Conservation (phyloP, 2,888 invertebrate genomes). For the Periphyllus acericola region DNA sequence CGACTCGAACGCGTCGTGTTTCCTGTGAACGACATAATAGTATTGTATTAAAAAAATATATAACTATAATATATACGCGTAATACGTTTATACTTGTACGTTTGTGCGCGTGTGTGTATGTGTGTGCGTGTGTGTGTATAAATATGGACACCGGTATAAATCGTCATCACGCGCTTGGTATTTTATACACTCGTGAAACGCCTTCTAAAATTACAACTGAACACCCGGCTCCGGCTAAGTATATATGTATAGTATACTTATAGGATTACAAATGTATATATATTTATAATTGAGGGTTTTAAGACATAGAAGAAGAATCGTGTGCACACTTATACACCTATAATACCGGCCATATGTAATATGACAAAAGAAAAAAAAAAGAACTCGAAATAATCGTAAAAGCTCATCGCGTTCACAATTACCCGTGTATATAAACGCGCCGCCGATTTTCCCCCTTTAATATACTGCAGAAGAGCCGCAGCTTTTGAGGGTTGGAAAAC, state of each 20-base stretch:
- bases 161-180: background rate
- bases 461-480: slow-evolving; percentile 10
- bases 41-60: background rate
- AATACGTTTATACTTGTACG: background rate
- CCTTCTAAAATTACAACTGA: slow-evolving; percentile 12
- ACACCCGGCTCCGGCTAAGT: slow-evolving; percentile 12
- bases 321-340: background rate
- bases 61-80: background rate
- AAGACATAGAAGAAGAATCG: background rate
- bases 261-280: background rate
- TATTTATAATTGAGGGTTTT: background rate
- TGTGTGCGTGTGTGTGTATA: background rate
- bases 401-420: slow-evolving; percentile 16
- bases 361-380: background rate
- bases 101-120: background rate
- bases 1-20: slow-evolving; percentile 17
- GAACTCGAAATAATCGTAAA: slow-evolving; percentile 15
- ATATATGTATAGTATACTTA: background rate
- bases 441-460: slow-evolving; percentile 46
- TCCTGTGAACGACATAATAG: slow-evolving; percentile 3
- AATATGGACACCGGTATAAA: background rate
- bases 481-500: slow-evolving; percentile 54
- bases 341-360: background rate
- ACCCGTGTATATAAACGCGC: background rate
- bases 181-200: background rate